Conservation (phyloP, 2,888 invertebrate genomes). For the Nomada ruficornis region DNA sequence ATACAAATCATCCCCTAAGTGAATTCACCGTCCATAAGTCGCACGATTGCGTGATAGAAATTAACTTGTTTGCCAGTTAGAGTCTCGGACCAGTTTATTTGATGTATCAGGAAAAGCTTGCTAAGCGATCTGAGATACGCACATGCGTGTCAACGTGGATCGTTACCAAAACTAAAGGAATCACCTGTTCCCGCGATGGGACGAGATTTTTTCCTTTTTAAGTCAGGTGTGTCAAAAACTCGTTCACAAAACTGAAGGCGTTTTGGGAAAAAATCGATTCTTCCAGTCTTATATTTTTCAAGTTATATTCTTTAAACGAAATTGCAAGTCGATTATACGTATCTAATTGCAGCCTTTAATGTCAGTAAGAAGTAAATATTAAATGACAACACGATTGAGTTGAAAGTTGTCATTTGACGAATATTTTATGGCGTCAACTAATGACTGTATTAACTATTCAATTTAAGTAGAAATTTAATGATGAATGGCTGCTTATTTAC, state of each 20-base stretch:
- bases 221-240: not conserved
- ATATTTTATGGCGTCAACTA: no score
- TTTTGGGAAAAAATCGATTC: not conserved
- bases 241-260: not conserved
- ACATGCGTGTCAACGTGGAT: slow-evolving; percentile 62
- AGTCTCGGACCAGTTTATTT: slow-evolving; percentile 50
- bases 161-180: slow-evolving; percentile 66
- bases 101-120: slow-evolving; percentile 55
- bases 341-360: no score
- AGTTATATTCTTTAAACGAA: no score
- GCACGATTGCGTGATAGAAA: slow-evolving; percentile 23
- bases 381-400: no score
- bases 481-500: no score
- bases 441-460: no score
- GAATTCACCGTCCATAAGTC: not conserved
- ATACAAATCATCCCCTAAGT: not conserved
- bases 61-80: slow-evolving; percentile 46
- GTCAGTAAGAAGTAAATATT: no score
- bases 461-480: no score
- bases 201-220: slow-evolving; percentile 52
- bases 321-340: no score
- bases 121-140: slow-evolving; percentile 58
- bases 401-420: no score
- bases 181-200: slow-evolving; percentile 22
- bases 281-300: no score